These are phyloP conservation scores for Apotomis betuletana DNA, from an alignment of 2,888 invertebrate genomes.

Conservation along the genomic window DNA sequence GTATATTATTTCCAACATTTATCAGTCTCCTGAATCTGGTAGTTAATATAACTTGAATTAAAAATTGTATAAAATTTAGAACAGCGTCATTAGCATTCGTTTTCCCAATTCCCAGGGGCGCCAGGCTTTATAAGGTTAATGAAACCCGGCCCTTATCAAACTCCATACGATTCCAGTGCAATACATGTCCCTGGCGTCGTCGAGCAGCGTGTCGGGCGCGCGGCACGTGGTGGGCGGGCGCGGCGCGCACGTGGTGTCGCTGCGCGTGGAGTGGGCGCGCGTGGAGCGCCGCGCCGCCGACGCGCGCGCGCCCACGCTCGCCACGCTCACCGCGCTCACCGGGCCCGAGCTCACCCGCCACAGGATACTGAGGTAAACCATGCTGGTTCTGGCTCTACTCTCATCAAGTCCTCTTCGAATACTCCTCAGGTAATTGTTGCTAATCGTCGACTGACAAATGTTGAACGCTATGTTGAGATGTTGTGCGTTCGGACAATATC, in stretches of 20 bases:
- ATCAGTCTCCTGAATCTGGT: too few species aligned
- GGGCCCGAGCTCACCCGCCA: slow-evolving; percentile 67
- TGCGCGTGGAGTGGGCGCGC: slow-evolving; percentile 64
- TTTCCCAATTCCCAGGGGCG: too few species aligned
- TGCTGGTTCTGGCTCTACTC: neutral
- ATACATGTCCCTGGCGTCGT: slow-evolving; percentile 57
- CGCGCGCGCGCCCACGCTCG: slow-evolving; percentile 58
- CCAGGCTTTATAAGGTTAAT: too few species aligned
- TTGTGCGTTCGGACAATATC: too few species aligned
- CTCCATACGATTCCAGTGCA: slow-evolving; percentile 58
- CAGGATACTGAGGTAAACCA: slow-evolving; percentile 64
- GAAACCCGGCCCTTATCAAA: neutral
- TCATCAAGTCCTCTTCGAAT: too few species aligned
- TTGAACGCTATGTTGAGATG: too few species aligned
- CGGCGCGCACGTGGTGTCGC: slow-evolving; percentile 54
- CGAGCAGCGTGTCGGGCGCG: slow-evolving; percentile 55
- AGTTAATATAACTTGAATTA: too few species aligned
- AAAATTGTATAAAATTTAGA: too few species aligned
- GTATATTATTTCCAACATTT: too few species aligned
- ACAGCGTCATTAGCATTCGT: too few species aligned
- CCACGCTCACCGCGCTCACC: slow-evolving; percentile 67
- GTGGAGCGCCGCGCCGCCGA: slow-evolving; percentile 63
- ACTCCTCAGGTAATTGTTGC: too few species aligned
- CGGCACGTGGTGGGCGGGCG: slow-evolving; percentile 57
- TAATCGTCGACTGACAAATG: too few species aligned